Conservation (phyloP, 2,888 invertebrate species). For the Lottia gigantea region DNA sequence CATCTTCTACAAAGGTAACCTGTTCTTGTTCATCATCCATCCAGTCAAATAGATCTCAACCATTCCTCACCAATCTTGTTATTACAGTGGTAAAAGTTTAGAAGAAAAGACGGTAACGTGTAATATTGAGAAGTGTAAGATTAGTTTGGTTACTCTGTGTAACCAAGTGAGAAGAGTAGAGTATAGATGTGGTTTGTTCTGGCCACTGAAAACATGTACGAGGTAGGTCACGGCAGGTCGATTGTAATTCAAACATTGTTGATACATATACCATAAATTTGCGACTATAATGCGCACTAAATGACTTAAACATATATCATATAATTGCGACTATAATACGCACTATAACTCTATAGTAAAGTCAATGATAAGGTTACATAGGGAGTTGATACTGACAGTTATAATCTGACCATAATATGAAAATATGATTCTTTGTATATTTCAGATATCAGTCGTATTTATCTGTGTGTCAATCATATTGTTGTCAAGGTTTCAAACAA, state of each 20-base stretch:
- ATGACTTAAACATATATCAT: too few relatives aligned
- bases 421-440: not conserved
- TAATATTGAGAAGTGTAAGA: not conserved
- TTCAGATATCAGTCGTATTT: slow-evolving; percentile 1
- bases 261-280: too few relatives aligned
- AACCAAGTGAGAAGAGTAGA: not conserved
- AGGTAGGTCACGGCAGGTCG: not conserved
- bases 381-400: too few relatives aligned
- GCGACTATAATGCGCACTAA: too few relatives aligned
- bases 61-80: not conserved
- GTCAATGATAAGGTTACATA: too few relatives aligned
- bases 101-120: not conserved
- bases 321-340: too few relatives aligned
- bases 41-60: too few relatives aligned
- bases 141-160: not conserved
- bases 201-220: not conserved
- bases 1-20: too few relatives aligned
- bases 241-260: too few relatives aligned
- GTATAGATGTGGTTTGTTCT: not conserved
- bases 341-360: too few relatives aligned
- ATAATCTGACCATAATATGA: too few relatives aligned
- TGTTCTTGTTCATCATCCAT: too few relatives aligned
- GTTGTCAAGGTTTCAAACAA: slow-evolving; percentile 5
- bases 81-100: not conserved
- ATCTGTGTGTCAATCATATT: not conserved